Percentiles rank a stretch among this genome's conserved stretches.
phyloP scores from a whole-genome alignment of 2,888 invertebrate genomes.

The Ophion ellenae region DNA sequence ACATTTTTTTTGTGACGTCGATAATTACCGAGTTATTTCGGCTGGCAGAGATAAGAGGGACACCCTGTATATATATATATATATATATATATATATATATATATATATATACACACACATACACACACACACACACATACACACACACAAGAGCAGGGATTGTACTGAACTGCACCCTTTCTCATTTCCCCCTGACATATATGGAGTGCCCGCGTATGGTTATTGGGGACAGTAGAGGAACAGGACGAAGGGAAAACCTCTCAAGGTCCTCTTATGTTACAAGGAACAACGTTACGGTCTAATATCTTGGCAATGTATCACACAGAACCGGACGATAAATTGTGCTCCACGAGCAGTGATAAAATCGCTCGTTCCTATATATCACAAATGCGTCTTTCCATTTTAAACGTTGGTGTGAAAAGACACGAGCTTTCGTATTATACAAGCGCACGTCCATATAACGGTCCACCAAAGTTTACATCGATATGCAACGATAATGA shows the following conservation, averaged over 20 bases:
- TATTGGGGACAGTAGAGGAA: too few species aligned
- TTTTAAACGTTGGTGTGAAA: slow-evolving; percentile 54
- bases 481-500: slow-evolving; percentile 64
- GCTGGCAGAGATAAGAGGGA: too few species aligned
- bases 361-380: slow-evolving; percentile 51
- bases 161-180: slow-evolving; percentile 51
- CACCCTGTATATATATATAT: too few species aligned
- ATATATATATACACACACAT: too few species aligned
- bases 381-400: slow-evolving; percentile 11
- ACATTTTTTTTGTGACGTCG: too few species aligned
- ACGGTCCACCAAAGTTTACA: slow-evolving; percentile 52
- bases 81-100: too few species aligned
- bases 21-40: too few species aligned
- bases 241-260: slow-evolving; percentile 5
- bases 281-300: neutral
- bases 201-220: neutral
- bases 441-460: slow-evolving; percentile 53
- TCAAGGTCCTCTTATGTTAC: neutral
- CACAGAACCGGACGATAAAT: slow-evolving; percentile 53
- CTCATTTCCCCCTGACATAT: slow-evolving; percentile 49
- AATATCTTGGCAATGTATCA: slow-evolving; percentile 40
- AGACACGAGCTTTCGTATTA: slow-evolving; percentile 29
- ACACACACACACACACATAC: neutral
- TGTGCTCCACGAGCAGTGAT: slow-evolving; percentile 50
- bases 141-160: slow-evolving; percentile 21